Evolutionary conservation across 2,113 vertebrate species (phyloP), one percentile per base, ranked within the genome.

Genomic region (Fukomys damarensis): DNA sequence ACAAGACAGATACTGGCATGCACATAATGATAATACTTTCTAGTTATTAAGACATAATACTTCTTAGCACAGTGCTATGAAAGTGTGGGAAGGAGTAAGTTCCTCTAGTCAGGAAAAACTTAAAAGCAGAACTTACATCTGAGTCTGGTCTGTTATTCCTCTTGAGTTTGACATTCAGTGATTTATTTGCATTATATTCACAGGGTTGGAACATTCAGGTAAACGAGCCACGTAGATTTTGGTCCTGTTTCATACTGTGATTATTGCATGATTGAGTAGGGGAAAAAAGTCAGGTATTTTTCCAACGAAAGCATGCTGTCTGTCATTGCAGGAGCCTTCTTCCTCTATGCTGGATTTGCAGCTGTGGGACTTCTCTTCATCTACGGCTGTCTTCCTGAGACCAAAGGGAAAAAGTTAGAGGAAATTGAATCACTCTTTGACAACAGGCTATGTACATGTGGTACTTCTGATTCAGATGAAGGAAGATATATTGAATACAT

Each of bases 401-500:
- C 99, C 76, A 99, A 99, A 98, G 99, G 98, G 89, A 99, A 99
- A 68, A 99, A 99, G 41, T 98, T 99, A 93, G 99, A 99, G 98
- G 99, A 99, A 98, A 99, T 99, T 35, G 99, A 99, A 92, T 99
- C 99, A 20, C 98, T 99, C 97, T 99, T 99, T 95, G 99, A 99
- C 97, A 99, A 97, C 98, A 99, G 98, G 96, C 99, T 99, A 10
- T 99, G 99, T 97, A 99, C 99, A 5, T 99, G 99, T 97, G 99
- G 99, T 76, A 98, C 98, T 91, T 98, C 99, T 0, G 99, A 99
- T 97, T 99, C 99, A 4, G 99, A 99, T 96, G 99, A 99, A 96
- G 99, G 99, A 41, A 98, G 99, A 92, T 99, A 99, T 94, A 99
- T 99, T 5, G 99, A 99, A 98, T 99, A 99, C 98, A 99, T 99